Base-by-base conservation (phyloP, 2,113 vertebrate genomes). In the Delphinapterus leucas region DNA sequence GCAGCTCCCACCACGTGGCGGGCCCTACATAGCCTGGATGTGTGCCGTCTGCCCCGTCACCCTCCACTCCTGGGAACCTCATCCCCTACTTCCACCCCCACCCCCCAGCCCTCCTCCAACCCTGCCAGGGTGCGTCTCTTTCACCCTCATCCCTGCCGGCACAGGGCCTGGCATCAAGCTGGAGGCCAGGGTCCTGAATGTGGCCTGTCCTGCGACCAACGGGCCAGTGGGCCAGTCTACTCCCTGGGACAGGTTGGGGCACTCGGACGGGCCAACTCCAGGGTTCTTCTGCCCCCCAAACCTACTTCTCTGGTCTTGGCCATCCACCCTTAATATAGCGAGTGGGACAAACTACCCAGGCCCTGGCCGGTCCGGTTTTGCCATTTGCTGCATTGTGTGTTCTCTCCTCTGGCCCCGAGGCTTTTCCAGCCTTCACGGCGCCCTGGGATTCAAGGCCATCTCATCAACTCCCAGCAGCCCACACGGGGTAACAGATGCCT, bases 401-500 rank as follows among this genome's bases (percentile, higher is more conserved):
- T 44, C 28, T 47, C 28, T 36, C 77, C 77, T n/a, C 21, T 0
- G 41, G 77, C 63, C 53, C 38, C 1, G 53, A 41, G 58, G 47
- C 25, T 60, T 85, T 41, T 47, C 83, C 8, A 33, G 87, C 25
- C 60, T 83, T 41, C 49, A 9, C 13, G 2, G 0, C 14, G 63
- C 17, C 25, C 20, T 14, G 61, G 10, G 79, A 76, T 55, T 60
- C 26, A 17, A 63, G 47, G 95, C 33, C 17, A 47, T 36, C 41
- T 71, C 76, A 81, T 61, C 95, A 96, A 38, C 18, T 8, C 33
- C 76, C 71, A 12, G 36, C 33, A 95, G 96, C 58, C 70, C 0
- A 0, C 28, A 36, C 12, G 31, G 38, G 61, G 67, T 61, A 83
- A 68, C 11, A 31, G 25, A 88, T 53, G 38, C 86, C 95, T 36